phyloP scores from a whole-genome alignment of 1,140 invertebrate genomes.

The Dendroctonus valens region DNA sequence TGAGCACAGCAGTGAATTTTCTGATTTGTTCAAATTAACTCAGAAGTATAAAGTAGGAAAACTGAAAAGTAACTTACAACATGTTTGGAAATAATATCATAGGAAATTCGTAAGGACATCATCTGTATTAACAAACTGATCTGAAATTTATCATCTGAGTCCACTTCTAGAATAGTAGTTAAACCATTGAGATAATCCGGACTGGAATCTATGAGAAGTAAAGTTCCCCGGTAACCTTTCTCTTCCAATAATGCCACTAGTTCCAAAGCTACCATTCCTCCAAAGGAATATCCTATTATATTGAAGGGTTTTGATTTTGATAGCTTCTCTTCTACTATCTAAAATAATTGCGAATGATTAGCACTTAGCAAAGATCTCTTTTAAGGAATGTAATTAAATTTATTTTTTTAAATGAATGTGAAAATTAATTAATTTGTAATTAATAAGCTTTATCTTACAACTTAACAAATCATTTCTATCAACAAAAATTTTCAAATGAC shows the following conservation, averaged over 20 bases:
- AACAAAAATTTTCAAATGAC: too few species aligned
- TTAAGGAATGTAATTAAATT: too few species aligned
- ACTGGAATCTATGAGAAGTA: conserved; percentile 59
- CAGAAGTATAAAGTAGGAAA: neutral
- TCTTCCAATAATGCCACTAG: conserved; percentile 57
- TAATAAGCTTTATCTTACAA: too few species aligned
- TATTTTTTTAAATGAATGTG: too few species aligned
- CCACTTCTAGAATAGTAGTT: neutral
- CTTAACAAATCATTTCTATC: too few species aligned
- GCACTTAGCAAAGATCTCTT: too few species aligned
- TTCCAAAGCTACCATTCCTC: conserved; percentile 57
- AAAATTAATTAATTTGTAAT: too few species aligned
- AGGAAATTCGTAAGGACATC: neutral
- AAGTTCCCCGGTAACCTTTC: conserved; percentile 54
- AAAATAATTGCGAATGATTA: neutral
- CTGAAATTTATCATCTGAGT: neutral
- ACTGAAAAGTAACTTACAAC: neutral
- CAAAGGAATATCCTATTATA: conserved; percentile 66
- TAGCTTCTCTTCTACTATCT: neutral
- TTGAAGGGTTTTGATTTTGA: conserved; percentile 48
- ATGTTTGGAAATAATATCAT: neutral
- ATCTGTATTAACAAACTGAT: neutral
- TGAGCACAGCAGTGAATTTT: too few species aligned
- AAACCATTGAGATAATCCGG: conserved; percentile 40
- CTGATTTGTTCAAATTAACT: too few species aligned